Conservation (phyloP, 2,797 vertebrate species). For the Malacoraja senta region DNA sequence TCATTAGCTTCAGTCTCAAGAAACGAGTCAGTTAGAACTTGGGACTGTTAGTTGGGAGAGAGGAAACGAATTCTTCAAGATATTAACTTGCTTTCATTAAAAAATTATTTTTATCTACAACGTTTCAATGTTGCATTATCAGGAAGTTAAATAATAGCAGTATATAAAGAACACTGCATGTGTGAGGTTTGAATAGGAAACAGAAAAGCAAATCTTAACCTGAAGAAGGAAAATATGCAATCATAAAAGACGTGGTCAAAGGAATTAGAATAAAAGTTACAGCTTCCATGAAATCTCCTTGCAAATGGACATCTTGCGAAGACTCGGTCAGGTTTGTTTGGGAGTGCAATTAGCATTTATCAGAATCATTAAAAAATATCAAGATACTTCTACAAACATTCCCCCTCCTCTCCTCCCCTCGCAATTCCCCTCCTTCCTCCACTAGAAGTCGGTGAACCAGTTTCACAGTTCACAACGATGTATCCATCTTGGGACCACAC, state of each 20-base stretch:
- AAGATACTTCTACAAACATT: too few species aligned
- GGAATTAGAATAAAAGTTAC: too few species aligned
- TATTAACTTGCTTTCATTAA: not conserved
- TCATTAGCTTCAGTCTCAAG: not conserved
- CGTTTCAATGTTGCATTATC: not conserved
- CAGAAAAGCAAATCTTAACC: not conserved
- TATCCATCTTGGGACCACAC: too few species aligned
- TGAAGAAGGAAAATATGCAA: not conserved
- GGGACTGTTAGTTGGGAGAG: too few species aligned
- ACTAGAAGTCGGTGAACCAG: too few species aligned
- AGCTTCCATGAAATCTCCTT: not conserved
- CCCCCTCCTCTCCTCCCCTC: too few species aligned
- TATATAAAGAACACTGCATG: not conserved
- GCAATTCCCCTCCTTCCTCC: too few species aligned
- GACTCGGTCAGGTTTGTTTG: not conserved
- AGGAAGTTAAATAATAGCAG: not conserved
- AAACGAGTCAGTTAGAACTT: not conserved
- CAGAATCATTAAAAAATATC: not conserved
- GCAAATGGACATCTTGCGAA: not conserved
- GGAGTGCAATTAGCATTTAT: not conserved
- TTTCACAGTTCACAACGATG: too few species aligned
- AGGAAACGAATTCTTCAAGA: not conserved
- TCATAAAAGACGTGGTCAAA: not conserved
- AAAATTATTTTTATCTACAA: not conserved
- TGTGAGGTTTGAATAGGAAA: not conserved